These are phyloP conservation scores for Disparrhopalites patrizii DNA, from an alignment of 2,888 invertebrate genomes.

Conservation along the genomic window DNA sequence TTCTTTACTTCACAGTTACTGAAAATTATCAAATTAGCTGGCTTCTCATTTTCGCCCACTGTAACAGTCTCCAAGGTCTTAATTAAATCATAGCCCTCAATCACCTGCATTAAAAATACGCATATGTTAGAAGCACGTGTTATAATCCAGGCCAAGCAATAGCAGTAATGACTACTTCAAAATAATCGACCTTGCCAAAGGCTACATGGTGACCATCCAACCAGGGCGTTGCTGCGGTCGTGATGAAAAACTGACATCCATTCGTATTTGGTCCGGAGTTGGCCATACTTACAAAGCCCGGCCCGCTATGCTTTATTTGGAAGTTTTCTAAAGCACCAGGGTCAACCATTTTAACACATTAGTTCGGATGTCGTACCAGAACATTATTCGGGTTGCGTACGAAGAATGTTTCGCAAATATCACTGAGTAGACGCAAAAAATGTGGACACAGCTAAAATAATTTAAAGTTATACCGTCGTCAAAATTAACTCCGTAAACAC, in stretches of 20 bases:
- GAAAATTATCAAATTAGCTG: slow-evolving; percentile 65
- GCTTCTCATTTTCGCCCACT: slow-evolving; percentile 68
- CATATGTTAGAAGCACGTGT: background rate
- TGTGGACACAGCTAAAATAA: no score
- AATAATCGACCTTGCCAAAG: slow-evolving; percentile 70
- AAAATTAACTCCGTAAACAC: slow-evolving; percentile 80
- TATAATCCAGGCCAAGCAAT: background rate
- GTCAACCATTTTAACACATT: background rate
- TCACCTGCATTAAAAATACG: slow-evolving; percentile 56
- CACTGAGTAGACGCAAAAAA: no score
- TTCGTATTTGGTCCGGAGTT: slow-evolving; percentile 40
- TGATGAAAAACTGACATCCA: slow-evolving; percentile 84
- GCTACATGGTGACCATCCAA: slow-evolving; percentile 82
- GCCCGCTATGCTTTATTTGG: slow-evolving; percentile 68
- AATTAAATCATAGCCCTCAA: slow-evolving; percentile 76
- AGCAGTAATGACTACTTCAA: background rate
- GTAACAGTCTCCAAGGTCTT: slow-evolving; percentile 67
- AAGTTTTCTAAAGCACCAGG: slow-evolving; percentile 60
- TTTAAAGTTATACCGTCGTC: slow-evolving; percentile 62
- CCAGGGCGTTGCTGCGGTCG: slow-evolving; percentile 82
- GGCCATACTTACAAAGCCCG: slow-evolving; percentile 57
- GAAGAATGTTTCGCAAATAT: background rate
- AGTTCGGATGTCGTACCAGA: no score
- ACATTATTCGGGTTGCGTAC: background rate
- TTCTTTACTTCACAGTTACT: slow-evolving; percentile 61